Base-by-base conservation (phyloP, 2,113 vertebrate genomes). In the Lipophrys pholis region DNA sequence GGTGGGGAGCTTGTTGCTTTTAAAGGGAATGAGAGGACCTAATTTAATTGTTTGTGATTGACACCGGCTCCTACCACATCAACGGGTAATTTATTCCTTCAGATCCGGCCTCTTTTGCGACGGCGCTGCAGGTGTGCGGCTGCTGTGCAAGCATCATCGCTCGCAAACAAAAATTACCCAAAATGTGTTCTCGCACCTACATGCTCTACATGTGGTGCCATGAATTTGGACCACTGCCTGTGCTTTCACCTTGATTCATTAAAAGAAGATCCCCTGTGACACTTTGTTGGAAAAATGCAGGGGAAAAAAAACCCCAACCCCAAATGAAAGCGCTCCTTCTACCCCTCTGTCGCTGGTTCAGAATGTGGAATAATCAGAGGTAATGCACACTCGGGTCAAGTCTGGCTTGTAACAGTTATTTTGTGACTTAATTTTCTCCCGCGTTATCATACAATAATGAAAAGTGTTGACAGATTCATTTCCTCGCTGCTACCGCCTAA, bases 381-480 rank as follows among this genome's bases (percentile, higher is more conserved):
- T 72, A 62, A 82, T 54, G 62, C 78, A 64, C 14, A 73, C 57
- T 65, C 86, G 71, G 85, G 87, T 87, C 80, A 88, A 87, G 72
- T 82, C 81, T 57, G 21, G 52, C 83, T 79, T 83, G 81, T 87
- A 83, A 74, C 69, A 42, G 57, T 82, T 82, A 79, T 82, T 88
- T 81, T 87, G 75, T 76, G 68, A 79, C 86, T 82, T 89, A 12
- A 87, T 90, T 87, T 79, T 82, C 83, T 30, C 53, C 62, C 41
- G 66, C 71, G 86, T 89, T 89, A 90, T 89, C 87, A 60, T 78
- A 78, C 85, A 81, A 87, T 84, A 86, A 87, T 88, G 84, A 87
- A 90, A 85, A 69, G 74, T 89, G 88, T 91, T 92, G 89, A 92
- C 90, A 90, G 88, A 89, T 92, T 91, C 80, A 90, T 92, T 92